Evolutionary conservation across 2,888 invertebrate genomes (phyloP), one percentile per base, ranked within the genome.

Genomic region (Drosophila seclusa): DNA sequence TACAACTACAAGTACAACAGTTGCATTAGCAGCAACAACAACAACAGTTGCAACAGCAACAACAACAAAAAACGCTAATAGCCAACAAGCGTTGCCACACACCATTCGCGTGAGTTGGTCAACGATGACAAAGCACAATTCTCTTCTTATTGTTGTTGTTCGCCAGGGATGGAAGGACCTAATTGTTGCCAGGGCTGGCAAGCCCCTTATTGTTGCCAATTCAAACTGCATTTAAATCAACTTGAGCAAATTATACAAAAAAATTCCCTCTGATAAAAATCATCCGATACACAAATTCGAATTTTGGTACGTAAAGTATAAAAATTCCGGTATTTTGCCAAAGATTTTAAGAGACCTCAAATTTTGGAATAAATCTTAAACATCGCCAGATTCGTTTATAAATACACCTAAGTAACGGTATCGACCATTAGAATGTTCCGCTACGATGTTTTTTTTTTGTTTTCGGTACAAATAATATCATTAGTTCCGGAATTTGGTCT

Each of bases 1-100:
- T 61, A 32, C 67, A 61, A 36, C 34, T 60, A 40, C 49, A 70
- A 52, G 62, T 66, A 50, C 36, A 63, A 21, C 38, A 58, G 11
- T 7, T 3, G 42, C n/a, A 42, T 45, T 40, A 65, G 48, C 18
- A 32, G 4, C 54, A 36, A 66, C 50, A 34, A n/a, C 32, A 59
- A 24, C 13, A 34, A 65, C n/a, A 50, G 42, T 50, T 64, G 54
- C 63, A 67, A 38, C 49, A 66, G 40, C 53, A 68, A 16, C 24
- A 48, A 27, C 16, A 48, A 27, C 13, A 24, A 48, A 4, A 48
- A 24, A 10, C 27, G 42, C 38, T n/a, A 45, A 49, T 18, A n/a
- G 50, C 38, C n/a, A 45, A 60, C 32, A 31, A 58, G 49, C 38
- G 32, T 64, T 65, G 60, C 50, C 40, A 65, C 27, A 65, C 21